Conservation (phyloP, 2,888 invertebrate genomes). For the Dyspetes luteomarginatus region DNA sequence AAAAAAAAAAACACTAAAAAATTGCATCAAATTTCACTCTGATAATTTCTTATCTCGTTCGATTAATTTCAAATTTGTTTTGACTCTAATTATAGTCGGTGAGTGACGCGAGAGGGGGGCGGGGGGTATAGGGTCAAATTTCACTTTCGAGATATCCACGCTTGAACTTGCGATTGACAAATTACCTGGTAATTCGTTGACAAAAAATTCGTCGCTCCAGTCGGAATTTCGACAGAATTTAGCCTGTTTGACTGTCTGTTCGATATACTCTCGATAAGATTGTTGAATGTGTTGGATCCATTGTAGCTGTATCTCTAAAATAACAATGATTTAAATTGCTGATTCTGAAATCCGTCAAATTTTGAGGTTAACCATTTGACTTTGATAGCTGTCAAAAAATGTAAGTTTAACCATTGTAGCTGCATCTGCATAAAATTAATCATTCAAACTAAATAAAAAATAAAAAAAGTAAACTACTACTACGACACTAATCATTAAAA, state of each 20-base stretch:
- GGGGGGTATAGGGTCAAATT: too few relatives aligned
- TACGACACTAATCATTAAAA: neutral
- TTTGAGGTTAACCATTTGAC: too few relatives aligned
- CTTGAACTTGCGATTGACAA: too few relatives aligned
- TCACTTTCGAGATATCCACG: constrained; percentile 2
- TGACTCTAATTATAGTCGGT: neutral
- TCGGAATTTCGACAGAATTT: constrained; percentile 85
- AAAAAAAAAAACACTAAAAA: too few relatives aligned
- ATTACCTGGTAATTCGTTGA: constrained; percentile 91
- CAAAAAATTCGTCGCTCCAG: constrained; percentile 89
- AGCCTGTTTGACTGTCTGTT: constrained; percentile 73
- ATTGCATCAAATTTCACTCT: too few relatives aligned
- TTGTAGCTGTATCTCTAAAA: constrained; percentile 57
- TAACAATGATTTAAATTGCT: too few relatives aligned
- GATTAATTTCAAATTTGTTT: neutral
- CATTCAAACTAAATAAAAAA: constrained; percentile 20
- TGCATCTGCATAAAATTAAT: too few relatives aligned
- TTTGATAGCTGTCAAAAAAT: too few relatives aligned
- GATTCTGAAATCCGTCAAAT: too few relatives aligned
- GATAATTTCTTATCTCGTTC: constrained; percentile 49
- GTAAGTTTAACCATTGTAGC: too few relatives aligned
- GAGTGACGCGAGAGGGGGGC: too few relatives aligned
- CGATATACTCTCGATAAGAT: constrained; percentile 74
- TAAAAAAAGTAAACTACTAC: constrained; percentile 29
- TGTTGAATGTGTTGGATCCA: constrained; percentile 61